phyloP scores from a whole-genome alignment of 2,888 invertebrate genomes.

The Erebia ligea region DNA sequence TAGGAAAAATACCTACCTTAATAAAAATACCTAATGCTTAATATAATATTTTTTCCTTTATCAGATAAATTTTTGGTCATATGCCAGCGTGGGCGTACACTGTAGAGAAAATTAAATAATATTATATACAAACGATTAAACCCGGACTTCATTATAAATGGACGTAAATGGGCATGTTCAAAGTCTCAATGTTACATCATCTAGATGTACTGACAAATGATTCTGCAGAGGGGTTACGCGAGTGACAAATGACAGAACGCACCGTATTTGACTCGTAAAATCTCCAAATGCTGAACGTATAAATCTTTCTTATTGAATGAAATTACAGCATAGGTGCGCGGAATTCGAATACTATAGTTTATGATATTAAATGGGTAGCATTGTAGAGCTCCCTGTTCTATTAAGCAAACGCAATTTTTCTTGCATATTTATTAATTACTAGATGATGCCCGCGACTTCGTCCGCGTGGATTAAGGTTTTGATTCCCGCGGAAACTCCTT shows the following conservation, averaged over 20 bases:
- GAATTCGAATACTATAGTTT: background rate
- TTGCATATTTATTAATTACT: too few relatives aligned
- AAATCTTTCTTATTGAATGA: background rate
- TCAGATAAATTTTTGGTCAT: conserved; percentile 22
- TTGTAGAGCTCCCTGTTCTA: too few relatives aligned
- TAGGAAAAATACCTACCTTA: too few relatives aligned
- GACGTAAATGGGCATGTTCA: conserved; percentile 15
- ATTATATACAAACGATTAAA: conserved; percentile 19
- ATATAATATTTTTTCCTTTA: background rate
- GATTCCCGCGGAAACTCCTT: too few relatives aligned
- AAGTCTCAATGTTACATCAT: conserved; percentile 5
- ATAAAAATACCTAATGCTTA: too few relatives aligned
- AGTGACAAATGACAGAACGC: conserved; percentile 31
- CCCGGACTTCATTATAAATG: conserved; percentile 16
- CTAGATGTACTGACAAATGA: conserved; percentile 28
- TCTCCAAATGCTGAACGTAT: background rate
- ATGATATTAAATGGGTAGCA: too few relatives aligned
- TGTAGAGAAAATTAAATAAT: conserved; percentile 22
- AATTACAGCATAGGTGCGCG: background rate
- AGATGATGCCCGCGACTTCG: too few relatives aligned
- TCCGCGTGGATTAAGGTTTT: too few relatives aligned
- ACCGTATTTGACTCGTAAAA: conserved; percentile 20
- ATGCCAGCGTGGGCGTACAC: conserved; percentile 16
- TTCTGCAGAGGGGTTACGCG: conserved; percentile 18
- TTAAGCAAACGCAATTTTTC: too few relatives aligned